phyloP scores from a whole-genome alignment of 2,113 vertebrate species.

The Brienomyrus longianalis region DNA sequence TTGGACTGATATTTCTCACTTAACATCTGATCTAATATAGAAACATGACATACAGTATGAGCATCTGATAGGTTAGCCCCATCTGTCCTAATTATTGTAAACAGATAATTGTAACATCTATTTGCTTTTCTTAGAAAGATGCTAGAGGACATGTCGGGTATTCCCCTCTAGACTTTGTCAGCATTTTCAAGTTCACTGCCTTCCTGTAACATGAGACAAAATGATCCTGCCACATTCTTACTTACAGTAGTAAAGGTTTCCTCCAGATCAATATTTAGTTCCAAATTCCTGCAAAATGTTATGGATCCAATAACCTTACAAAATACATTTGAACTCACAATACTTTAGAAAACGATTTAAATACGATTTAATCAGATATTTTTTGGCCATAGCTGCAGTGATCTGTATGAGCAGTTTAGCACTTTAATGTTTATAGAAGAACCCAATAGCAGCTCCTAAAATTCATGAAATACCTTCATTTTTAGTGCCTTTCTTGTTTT shows the following conservation, averaged over 20 bases:
- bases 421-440: neutral
- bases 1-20: neutral
- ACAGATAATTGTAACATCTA: neutral
- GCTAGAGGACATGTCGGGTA: neutral
- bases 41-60: neutral
- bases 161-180: neutral
- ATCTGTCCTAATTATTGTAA: neutral
- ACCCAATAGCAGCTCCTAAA: neutral
- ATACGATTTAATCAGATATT: neutral
- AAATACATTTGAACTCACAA: neutral
- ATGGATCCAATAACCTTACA: neutral
- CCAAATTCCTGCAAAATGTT: neutral
- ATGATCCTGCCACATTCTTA: neutral
- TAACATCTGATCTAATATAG: neutral
- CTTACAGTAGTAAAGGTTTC: neutral
- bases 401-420: neutral
- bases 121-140: neutral
- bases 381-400: neutral
- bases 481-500: neutral
- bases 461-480: neutral
- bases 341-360: neutral
- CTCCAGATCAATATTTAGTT: neutral
- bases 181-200: neutral
- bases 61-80: neutral
- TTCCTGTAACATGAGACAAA: neutral